Base-by-base conservation (phyloP, 2,888 invertebrate genomes). In the Troilus luridus region DNA sequence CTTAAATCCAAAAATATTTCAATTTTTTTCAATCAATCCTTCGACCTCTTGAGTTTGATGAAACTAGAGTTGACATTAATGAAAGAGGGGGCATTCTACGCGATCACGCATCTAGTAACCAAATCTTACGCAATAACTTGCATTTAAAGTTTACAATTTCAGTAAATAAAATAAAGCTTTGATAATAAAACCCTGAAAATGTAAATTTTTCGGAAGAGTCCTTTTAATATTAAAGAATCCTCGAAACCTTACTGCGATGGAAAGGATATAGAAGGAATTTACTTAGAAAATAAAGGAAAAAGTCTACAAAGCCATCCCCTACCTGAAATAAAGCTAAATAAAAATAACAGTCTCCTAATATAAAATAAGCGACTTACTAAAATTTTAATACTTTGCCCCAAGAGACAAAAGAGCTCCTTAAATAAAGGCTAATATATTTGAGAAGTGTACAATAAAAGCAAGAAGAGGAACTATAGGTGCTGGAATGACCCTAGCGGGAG, bases 361-460 rank as follows among this genome's bases (percentile, higher is more conserved):
- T n/a, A 77, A 77, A 77, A 77, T 77, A 77, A 77, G 72, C 41
- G 27, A 77, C 72, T 77, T 41, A 77, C 14, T 77, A 77, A 77
- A 77, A 77, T 77, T 77, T 77, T 77, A 77, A 77, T 77, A 77
- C 72, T 77, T 77, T 41, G 41, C 72, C 72, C 41, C 72, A 9
- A 77, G n/a, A 85, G 85, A 85, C 85, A 56, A 85, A 56, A 58
- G 56, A 1, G 56, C 11, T n/a, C 54, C 56, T 56, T 58, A 58
- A 85, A 85, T 85, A 56, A 56, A 85, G 85, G 85, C 85, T 85
- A 85, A 85, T 85, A 85, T 85, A 85, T 85, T 85, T 85, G 85
- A 85, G 56, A 85, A 56, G 85, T 85, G 56, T 85, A 85, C 85
- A 85, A 85, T 85, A 85, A 85, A 85, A 85, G 85, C 56, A 21